Base-by-base conservation (phyloP, 2,888 invertebrate genomes). In the Macaria liturata region DNA sequence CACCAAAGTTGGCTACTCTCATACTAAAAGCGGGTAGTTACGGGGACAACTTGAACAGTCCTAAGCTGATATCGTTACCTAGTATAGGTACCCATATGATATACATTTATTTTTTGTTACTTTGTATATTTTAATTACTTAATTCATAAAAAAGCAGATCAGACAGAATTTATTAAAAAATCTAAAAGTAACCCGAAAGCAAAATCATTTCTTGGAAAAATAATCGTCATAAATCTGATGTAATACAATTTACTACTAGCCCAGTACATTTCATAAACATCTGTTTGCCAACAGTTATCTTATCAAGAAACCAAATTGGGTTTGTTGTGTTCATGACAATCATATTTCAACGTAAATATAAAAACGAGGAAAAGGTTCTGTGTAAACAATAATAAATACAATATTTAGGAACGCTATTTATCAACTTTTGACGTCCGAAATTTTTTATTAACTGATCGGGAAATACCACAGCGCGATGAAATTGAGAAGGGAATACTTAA, bases 241-340 rank as follows among this genome's bases (percentile, higher is more conserved):
- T 5, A 39, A 8, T 39, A 39, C 8, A 39, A 39, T 7, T n/a
- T 43, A 4, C 9, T n/a, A 43, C 9, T 43, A 39, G 2, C 20
- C 20, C 20, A 20, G 20, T 20, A 20, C 20, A 20, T 20, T 20
- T 20, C 20, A 20, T 1, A 20, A 1, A 20, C 20, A 20, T 20
- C 20, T 20, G 20, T 20, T 43, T n/a, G n/a, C 9, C 43, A 43
- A 43, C n/a, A 43, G 43, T 9, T n/a, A n/a, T 43, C 5, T 9
- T 43, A 9, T 43, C 46, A 30, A 46, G 43, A 30, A 9, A 40
- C 40, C 7, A 47, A 55, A 59, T 55, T 51, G 55, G 51, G 47
- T 59, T 59, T 31, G 57, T 43, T 49, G 40, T 46, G 9, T 2
- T 39, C 34, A 32, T 8, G 54, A 59, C 51, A 58, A 54, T 58